phyloP scores from a whole-genome alignment of 2,797 vertebrate genomes.

The Momotus momota region DNA sequence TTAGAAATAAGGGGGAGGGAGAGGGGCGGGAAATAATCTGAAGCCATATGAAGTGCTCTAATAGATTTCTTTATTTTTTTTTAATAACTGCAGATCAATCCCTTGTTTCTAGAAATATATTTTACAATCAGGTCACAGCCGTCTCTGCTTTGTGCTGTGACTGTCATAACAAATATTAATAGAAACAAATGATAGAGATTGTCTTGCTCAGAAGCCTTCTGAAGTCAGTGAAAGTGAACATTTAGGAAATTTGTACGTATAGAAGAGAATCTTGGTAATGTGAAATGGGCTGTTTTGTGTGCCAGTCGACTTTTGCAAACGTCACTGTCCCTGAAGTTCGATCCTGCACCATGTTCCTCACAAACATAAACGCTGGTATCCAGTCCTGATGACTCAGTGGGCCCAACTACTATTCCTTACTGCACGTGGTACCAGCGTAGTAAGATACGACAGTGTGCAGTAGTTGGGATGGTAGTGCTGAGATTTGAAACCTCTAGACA shows the following conservation, averaged over 20 bases:
- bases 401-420: background rate
- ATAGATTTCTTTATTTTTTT: background rate
- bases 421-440: background rate
- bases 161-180: conserved; percentile 79
- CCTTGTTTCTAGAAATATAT: conserved; percentile 71
- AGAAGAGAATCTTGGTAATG: background rate
- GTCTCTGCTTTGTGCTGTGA: conserved; percentile 74
- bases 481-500: background rate
- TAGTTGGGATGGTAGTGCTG: background rate
- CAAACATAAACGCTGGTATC: background rate
- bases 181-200: conserved; percentile 58
- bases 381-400: background rate
- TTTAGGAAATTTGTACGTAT: background rate
- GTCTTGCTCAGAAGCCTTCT: conserved; percentile 3
- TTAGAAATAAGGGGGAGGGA: background rate
- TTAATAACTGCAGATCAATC: conserved; percentile 52
- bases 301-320: background rate
- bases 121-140: conserved; percentile 77
- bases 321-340: background rate
- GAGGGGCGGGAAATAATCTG: conserved; percentile 5
- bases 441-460: background rate
- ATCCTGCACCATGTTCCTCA: background rate
- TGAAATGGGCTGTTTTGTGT: background rate
- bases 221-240: background rate
- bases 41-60: background rate